Conservation (phyloP, 2,113 vertebrate species). For the Daboia siamensis region DNA sequence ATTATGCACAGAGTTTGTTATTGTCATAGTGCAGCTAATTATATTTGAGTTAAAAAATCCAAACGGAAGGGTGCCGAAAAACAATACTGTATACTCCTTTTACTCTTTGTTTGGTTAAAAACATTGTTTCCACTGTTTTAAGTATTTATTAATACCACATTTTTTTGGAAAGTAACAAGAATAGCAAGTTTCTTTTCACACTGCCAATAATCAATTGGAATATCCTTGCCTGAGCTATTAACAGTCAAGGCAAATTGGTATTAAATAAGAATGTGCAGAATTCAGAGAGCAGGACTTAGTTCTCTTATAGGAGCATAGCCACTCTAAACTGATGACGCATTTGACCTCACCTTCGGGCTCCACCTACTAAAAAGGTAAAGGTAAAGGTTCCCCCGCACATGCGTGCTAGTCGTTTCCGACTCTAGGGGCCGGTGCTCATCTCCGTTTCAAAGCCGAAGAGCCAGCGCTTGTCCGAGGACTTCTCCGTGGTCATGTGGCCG, state of each 20-base stretch:
- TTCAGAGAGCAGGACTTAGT: rapidly evolving
- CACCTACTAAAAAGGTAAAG: no score
- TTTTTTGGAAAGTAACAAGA: not conserved
- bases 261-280: not conserved
- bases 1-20: not conserved
- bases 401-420: no score
- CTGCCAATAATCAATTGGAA: not conserved
- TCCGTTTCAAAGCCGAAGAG: no score
- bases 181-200: not conserved
- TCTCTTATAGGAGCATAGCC: not conserved
- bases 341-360: not conserved
- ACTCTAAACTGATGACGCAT: not conserved
- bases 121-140: not conserved
- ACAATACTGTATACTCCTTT: not conserved
- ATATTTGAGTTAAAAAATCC: not conserved
- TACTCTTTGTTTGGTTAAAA: not conserved
- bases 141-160: not conserved
- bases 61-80: not conserved
- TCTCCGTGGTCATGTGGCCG: no score
- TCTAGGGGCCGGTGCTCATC: no score
- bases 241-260: not conserved
- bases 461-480: no score
- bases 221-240: not conserved
- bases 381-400: no score
- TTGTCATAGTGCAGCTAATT: not conserved